Conservation (phyloP, 2,797 vertebrate species). For the Chelon labrosus region DNA sequence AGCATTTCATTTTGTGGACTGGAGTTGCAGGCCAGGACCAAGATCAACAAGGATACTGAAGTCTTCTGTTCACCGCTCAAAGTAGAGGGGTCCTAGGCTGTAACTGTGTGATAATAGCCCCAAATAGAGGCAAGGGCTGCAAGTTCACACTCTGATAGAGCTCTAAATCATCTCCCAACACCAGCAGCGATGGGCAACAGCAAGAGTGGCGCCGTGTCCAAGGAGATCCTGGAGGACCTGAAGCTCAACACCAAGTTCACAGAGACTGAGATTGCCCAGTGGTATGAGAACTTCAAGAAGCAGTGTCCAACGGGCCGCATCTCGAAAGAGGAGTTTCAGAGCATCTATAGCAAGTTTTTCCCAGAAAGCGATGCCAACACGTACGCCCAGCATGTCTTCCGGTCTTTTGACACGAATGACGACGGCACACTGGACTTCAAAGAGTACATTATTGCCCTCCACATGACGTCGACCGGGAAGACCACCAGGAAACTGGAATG, state of each 20-base stretch:
- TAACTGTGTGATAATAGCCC: slow-evolving; percentile 4
- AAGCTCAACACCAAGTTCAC: slow-evolving; percentile 85
- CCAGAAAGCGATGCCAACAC: slow-evolving; percentile 82
- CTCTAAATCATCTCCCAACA: slow-evolving; percentile 22
- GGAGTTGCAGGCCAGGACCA: slow-evolving; percentile 29
- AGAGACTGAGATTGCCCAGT: slow-evolving; percentile 82
- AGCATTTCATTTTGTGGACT: slow-evolving; percentile 41
- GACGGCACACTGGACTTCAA: slow-evolving; percentile 87
- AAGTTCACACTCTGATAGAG: background rate
- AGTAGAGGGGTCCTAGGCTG: slow-evolving; percentile 14
- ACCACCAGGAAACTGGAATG: slow-evolving; percentile 84
- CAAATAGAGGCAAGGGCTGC: slow-evolving; percentile 15
- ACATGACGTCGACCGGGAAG: slow-evolving; percentile 86
- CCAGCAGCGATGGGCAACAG: slow-evolving; percentile 79
- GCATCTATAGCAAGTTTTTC: slow-evolving; percentile 85
- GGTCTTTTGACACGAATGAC: slow-evolving; percentile 85
- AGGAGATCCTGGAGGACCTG: slow-evolving; percentile 85
- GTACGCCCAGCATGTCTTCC: slow-evolving; percentile 85
- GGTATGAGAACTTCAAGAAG: slow-evolving; percentile 86
- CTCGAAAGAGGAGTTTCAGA: slow-evolving; percentile 77
- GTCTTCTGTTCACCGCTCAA: background rate
- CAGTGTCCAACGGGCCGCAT: slow-evolving; percentile 84
- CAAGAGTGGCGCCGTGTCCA: slow-evolving; percentile 82
- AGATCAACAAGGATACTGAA: slow-evolving; percentile 29
- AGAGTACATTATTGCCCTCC: slow-evolving; percentile 86